Base-by-base conservation (phyloP, 2,113 vertebrate genomes). In the Choloepus hoffmanni region DNA sequence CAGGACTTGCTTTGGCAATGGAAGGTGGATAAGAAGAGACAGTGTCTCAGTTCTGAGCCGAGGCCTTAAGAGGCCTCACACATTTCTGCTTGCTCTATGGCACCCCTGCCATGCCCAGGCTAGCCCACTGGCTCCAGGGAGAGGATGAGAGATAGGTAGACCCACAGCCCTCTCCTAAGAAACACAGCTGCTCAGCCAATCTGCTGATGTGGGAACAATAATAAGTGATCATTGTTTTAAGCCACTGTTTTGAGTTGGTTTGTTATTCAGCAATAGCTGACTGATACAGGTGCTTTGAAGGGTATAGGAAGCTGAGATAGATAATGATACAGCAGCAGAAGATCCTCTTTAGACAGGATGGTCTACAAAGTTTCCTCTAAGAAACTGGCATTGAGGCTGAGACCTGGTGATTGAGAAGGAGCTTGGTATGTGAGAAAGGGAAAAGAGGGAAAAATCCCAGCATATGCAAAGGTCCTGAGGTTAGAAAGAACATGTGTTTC, bases 31-130 rank as follows among this genome's bases (percentile, higher is more conserved):
- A 19, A 45, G 45, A 73, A 43, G 45, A 13, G 67, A n/a, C 7
- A 6, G 19, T 21, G 4, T 73, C 67, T 94, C 55, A 2, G 4
- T 73, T 63, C n/a, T 94, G 76, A 82, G 67, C 21, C 0, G 50
- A 53, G 14, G 4, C 62, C 43, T 81, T 63, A 36, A 26, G 55
- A 72, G 65, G 63, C 36, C 48, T 33, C 53, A 60, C 53, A 78
- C 33, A 7, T 85, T 90, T 50, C 62, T 85, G 50, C 62, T 62
- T 67, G 53, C 33, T 62, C 33, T 84, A 9, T 50, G 40, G 24
- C 33, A 58, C 33, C 18, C 30, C 30, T 0, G 1, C 10, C 13
- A 4, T 3, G 21, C 6, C 72, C 1, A 5, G 33, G 60, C 62
- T 85, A 14, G 30, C 33, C 50, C 14, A 19, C 60, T 0, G 19